Evolutionary conservation across 2,797 vertebrate genomes (phyloP).

Genomic region (Lepilemur ruficaudatus): DNA sequence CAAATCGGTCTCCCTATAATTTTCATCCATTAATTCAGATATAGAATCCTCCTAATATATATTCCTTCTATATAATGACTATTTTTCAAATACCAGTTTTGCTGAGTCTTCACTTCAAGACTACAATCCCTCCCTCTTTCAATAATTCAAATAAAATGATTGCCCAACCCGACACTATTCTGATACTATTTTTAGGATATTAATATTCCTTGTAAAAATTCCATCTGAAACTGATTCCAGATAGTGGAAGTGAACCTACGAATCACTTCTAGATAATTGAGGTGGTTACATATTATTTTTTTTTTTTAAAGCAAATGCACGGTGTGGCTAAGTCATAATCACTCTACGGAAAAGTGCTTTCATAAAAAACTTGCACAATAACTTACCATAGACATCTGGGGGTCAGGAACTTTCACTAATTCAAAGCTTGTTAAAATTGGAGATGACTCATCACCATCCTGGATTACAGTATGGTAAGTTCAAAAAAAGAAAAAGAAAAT

Average conservation of each 20-base stretch:
- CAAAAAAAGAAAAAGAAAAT: background rate
- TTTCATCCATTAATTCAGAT: background rate
- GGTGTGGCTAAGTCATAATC: background rate
- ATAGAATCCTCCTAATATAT: background rate
- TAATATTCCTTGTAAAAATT: background rate
- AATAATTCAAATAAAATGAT: background rate
- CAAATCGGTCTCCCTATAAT: background rate
- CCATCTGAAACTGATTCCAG: background rate
- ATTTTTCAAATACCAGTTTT: background rate
- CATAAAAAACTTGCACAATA: background rate
- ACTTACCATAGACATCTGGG: slow-evolving; percentile 98
- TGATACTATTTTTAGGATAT: background rate
- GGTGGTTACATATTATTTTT: background rate
- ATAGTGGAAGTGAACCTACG: background rate
- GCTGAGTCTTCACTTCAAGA: background rate
- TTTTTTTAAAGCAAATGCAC: background rate
- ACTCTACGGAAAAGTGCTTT: background rate
- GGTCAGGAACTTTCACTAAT: slow-evolving; percentile 98
- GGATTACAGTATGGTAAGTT: slow-evolving; percentile 40
- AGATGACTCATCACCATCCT: slow-evolving; percentile 96
- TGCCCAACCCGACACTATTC: background rate
- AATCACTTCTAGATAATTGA: background rate
- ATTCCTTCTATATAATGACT: background rate
- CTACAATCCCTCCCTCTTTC: background rate
- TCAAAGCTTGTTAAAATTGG: slow-evolving; percentile 93